Evolutionary conservation across 1,140 invertebrate genomes (phyloP).

Genomic region (Kradibia gibbosae): DNA sequence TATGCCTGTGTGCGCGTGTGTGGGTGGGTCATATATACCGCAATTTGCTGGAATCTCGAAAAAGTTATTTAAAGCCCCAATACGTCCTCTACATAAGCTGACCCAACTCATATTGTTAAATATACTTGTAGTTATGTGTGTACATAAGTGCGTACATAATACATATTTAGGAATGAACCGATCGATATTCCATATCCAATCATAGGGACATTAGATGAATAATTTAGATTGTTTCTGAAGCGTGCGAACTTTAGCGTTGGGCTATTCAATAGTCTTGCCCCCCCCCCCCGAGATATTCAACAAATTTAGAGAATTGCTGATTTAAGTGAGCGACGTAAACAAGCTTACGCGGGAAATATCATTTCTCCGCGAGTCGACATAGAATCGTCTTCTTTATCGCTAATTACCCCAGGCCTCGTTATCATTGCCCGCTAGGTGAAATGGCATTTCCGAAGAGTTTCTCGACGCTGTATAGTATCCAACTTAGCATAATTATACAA

Average conservation of each 20-base stretch:
- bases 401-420: neutral
- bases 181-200: neutral
- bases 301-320: neutral
- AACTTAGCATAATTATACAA: slow-evolving; percentile 32
- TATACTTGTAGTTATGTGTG: no score
- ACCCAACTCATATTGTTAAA: neutral
- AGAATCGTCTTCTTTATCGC: neutral
- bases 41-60: slow-evolving; percentile 7
- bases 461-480: neutral
- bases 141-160: no score
- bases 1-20: no score
- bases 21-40: neutral
- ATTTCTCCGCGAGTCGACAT: neutral
- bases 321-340: neutral
- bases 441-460: neutral
- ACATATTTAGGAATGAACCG: neutral
- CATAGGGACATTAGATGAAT: neutral
- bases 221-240: neutral
- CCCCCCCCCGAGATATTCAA: neutral
- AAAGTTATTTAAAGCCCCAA: neutral
- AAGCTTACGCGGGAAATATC: neutral
- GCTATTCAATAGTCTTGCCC: neutral
- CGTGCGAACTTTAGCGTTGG: neutral
- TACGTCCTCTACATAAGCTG: neutral
- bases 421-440: neutral